Base-by-base conservation (phyloP, 2,888 invertebrate species). In the Papilio elwesi region DNA sequence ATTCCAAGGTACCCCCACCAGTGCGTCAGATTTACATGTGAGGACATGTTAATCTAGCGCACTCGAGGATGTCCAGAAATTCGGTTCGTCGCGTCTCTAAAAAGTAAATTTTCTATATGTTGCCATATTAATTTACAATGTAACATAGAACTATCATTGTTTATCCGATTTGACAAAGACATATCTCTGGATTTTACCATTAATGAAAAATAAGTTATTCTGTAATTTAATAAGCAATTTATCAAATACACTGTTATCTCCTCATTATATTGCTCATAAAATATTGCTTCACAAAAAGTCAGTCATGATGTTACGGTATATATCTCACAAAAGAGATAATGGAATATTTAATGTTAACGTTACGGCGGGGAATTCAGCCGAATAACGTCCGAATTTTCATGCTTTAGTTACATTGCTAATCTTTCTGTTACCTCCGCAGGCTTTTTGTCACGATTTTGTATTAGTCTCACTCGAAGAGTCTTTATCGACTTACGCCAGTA, bases 261-360 rank as follows among this genome's bases (percentile, higher is more conserved):
- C 36, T 36, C n/a, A 38, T 43, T 62, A n/a, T 62, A 38, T 38
- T 9, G n/a, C n/a, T 62, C 43, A 62, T 43, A 62, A 59, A 57
- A 48, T 48, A 66, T 66, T 38, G 15, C 38, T 51, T 52, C 9
- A 66, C 26, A 66, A 66, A 66, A 66, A 15, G 52, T 66, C 51
- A 38, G 36, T 26, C 64, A 49, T 66, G n/a, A 36, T 36, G 66
- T 66, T 52, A 66, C 66, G 66, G 52, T 66, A 15, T 26, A 26
- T 66, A 15, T 66, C 36, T 51, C 26, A 65, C 65, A 65, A 65
- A 64, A 65, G 49, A 51, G 5, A 51, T 51, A 65, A 65, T 65
- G 49, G 51, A 65, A 51, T 51, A 51, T 65, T 65, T 36, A 49
- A n/a, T 51, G 38, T 65, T 51, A 49, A 51, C 65, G 7, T 65